Evolutionary conservation across 2,888 invertebrate genomes (phyloP).

Genomic region (Leistus spinibarbis): DNA sequence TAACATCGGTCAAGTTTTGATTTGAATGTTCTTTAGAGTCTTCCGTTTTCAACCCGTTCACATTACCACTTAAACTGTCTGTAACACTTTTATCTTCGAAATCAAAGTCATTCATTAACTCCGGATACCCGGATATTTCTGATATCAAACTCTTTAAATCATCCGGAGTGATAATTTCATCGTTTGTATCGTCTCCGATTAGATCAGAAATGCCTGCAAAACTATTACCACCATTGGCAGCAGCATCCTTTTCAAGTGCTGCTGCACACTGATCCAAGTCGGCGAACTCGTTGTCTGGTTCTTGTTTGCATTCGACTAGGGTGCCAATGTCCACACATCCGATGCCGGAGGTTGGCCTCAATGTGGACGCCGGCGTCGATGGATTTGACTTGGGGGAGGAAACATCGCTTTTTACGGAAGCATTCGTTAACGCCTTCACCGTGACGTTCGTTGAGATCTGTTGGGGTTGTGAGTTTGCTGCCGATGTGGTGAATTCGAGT

Average conservation of each 20-base stretch:
- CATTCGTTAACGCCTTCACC: conserved; percentile 79
- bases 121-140: conserved; percentile 83
- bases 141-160: conserved; percentile 86
- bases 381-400: conserved; percentile 61
- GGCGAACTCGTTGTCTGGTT: conserved; percentile 84
- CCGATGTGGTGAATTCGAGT: conserved; percentile 85
- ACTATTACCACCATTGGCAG: conserved; percentile 70
- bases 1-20: conserved; percentile 45
- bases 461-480: conserved; percentile 85
- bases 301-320: conserved; percentile 75
- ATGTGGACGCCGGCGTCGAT: conserved; percentile 53
- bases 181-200: conserved; percentile 82
- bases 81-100: conserved; percentile 68
- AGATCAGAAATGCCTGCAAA: conserved; percentile 82
- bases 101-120: conserved; percentile 79
- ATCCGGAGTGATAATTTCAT: conserved; percentile 75
- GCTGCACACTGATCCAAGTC: conserved; percentile 84
- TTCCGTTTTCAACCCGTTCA: conserved; percentile 53
- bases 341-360: conserved; percentile 52
- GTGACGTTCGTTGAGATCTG: conserved; percentile 93
- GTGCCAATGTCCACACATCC: conserved; percentile 64
- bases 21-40: conserved; percentile 50
- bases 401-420: conserved; percentile 67
- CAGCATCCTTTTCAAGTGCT: conserved; percentile 83
- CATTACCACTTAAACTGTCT: conserved; percentile 24